phyloP scores from a whole-genome alignment of 2,797 vertebrate genomes.

The Macropodus opercularis region DNA sequence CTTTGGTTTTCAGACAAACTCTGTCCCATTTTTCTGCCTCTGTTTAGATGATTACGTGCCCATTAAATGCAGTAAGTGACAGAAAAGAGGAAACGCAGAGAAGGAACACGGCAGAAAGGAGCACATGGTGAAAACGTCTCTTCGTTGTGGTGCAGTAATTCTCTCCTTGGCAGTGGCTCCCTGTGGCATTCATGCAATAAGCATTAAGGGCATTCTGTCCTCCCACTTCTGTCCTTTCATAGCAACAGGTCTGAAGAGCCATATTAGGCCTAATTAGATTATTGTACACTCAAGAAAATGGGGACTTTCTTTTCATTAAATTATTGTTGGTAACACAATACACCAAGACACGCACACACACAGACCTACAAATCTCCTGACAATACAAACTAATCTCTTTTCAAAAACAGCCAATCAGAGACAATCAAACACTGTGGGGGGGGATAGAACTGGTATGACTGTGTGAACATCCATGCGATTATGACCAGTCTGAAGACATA shows the following conservation, averaged over 20 bases:
- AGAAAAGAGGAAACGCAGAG: background rate
- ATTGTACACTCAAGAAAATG: constrained; percentile 41
- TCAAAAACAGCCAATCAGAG: constrained; percentile 54
- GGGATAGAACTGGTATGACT: constrained; percentile 31
- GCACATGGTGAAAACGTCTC: constrained; percentile 47
- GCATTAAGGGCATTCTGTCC: constrained; percentile 62
- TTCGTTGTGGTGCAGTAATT: constrained; percentile 56
- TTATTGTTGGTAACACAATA: constrained; percentile 43
- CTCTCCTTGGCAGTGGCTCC: constrained; percentile 55
- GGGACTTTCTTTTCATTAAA: constrained; percentile 51
- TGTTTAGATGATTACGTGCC: constrained; percentile 23
- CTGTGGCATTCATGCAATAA: constrained; percentile 56
- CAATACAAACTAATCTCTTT: constrained; percentile 55
- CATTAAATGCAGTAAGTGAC: constrained; percentile 12
- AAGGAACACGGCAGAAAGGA: constrained; percentile 13
- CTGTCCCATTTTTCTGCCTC: constrained; percentile 20
- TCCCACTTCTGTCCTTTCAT: constrained; percentile 61
- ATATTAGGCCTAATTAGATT: constrained; percentile 61
- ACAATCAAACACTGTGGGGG: constrained; percentile 42
- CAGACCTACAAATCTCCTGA: constrained; percentile 32
- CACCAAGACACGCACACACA: constrained; percentile 15
- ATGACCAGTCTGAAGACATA: constrained; percentile 48
- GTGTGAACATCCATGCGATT: constrained; percentile 70
- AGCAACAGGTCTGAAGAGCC: constrained; percentile 63
- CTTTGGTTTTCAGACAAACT: constrained; percentile 13